Conservation (phyloP, 2,888 invertebrate species). For the Nomada hirtipes region DNA sequence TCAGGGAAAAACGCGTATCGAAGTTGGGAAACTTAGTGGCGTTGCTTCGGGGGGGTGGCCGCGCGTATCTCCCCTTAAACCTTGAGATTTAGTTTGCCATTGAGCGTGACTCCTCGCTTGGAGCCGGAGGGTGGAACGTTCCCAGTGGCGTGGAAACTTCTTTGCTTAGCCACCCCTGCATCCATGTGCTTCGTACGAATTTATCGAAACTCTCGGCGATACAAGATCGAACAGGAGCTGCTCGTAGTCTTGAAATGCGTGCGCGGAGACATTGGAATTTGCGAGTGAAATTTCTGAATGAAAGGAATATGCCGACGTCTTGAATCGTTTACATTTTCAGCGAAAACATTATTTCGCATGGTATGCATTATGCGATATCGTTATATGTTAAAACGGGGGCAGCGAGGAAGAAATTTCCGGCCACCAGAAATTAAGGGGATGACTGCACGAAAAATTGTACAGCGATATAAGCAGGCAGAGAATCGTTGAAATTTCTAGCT, state of each 20-base stretch:
- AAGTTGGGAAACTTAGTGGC: slow-evolving; percentile 59
- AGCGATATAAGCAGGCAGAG: no score
- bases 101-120: slow-evolving; percentile 63
- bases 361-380: no score
- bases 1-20: slow-evolving; percentile 49
- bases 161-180: background rate
- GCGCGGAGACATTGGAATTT: no score
- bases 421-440: no score
- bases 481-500: background rate
- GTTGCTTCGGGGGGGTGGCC: slow-evolving; percentile 41
- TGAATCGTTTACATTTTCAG: no score
- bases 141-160: slow-evolving; percentile 52
- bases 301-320: no score
- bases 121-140: slow-evolving; percentile 38
- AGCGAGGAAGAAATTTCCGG: no score
- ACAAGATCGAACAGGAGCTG: background rate
- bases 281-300: no score
- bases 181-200: background rate
- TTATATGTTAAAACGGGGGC: no score
- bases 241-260: no score
- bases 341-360: no score
- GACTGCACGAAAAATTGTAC: no score
- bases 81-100: slow-evolving; percentile 72
- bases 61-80: slow-evolving; percentile 66
- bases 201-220: background rate